phyloP scores from a whole-genome alignment of 2,797 vertebrate species.

The Pelochelys cantorii region DNA sequence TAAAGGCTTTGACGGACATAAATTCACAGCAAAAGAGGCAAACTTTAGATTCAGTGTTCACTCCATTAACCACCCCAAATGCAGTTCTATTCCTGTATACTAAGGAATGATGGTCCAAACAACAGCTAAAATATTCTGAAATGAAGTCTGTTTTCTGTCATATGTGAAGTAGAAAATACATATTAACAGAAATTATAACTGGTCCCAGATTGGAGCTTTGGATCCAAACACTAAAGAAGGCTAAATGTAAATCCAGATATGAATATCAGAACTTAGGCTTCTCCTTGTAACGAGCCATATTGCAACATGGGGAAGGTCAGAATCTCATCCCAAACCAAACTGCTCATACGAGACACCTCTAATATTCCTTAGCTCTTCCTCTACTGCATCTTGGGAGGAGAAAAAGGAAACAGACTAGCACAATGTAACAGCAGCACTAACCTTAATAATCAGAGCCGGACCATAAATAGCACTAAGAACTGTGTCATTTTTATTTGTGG shows the following conservation, averaged over 20 bases:
- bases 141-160: neutral
- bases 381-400: neutral
- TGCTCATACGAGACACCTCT: neutral
- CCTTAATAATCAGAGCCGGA: neutral
- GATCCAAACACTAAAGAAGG: neutral
- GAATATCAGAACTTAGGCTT: neutral
- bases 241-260: neutral
- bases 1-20: conserved; percentile 26
- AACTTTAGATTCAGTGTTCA: neutral
- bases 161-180: neutral
- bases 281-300: neutral
- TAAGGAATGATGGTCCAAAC: neutral
- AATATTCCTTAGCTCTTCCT: neutral
- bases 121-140: neutral
- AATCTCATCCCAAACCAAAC: neutral
- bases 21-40: conserved; percentile 10
- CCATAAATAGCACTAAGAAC: neutral
- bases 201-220: neutral
- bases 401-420: neutral
- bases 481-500: neutral
- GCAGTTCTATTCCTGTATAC: accelerated
- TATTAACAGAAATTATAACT: neutral
- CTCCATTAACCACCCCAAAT: neutral
- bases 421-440: neutral
- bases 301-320: neutral